Evolutionary conservation across 2,113 vertebrate species (phyloP), one percentile per base, ranked within the genome.

Genomic region (Pogona vitticeps): DNA sequence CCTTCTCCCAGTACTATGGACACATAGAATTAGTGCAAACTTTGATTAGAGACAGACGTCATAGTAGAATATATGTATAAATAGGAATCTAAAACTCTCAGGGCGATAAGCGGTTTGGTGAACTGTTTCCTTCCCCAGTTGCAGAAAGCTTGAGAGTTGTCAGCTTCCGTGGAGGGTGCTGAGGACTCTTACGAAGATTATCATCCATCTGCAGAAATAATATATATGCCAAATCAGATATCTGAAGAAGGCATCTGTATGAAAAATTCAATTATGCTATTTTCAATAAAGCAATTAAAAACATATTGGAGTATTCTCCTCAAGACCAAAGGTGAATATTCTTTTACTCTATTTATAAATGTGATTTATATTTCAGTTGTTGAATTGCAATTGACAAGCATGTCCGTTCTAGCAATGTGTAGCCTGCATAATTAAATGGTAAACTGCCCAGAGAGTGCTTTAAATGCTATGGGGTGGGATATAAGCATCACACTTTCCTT

Each of bases 101-200:
- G 76, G 95, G 95, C 91, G 95, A 98, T 7, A 98, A 95, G 65
- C 96, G 97, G 67, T 95, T 97, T 59, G 90, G 85, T 0, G 96
- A 97, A 94, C 92, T 96, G 88, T 90, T 96, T 88, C 96, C 96
- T 80, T 95, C 96, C 91, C 93, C 93, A 85, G 96, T 93, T 88
- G 95, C 88, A 86, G 94, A 95, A 91, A 97, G 93, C 93, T 98
- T 98, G 92, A 98, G 95, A 0, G 96, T 97, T 28, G 96, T 95
- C 65, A 97, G 92, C 91, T 97, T 98, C 89, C 97, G 97, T 80
- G 98, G 97, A 88, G 97, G 98, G 95, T 98, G 98, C 80, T 99
- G 98, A 86, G 98, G 99, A 90, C 98, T 99, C 94, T 97, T 98
- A 89, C 98, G 98, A 90, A 99, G 98, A 90, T 98, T 99, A 94